Evolutionary conservation across 2,113 vertebrate genomes (phyloP).

Genomic region (Philantomba maxwellii): DNA sequence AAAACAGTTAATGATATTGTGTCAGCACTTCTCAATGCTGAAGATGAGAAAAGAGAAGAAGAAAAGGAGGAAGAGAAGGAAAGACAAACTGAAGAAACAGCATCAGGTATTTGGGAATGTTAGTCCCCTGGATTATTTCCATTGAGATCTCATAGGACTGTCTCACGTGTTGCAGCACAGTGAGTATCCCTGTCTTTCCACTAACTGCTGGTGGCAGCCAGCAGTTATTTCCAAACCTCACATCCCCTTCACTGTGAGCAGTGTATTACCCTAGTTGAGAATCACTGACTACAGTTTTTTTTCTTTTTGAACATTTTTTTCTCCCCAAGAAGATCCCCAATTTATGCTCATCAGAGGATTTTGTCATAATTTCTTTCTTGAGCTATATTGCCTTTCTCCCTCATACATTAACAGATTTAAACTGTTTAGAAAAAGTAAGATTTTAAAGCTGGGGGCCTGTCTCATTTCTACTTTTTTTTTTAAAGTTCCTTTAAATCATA

Average conservation of each 20-base stretch:
- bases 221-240: neutral
- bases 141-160: neutral
- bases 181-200: neutral
- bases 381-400: neutral
- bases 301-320: neutral
- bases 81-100: slow-evolving; percentile 87
- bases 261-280: neutral
- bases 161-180: neutral
- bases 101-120: slow-evolving; percentile 84
- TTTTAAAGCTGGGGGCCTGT: neutral
- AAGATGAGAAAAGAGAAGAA: slow-evolving; percentile 93
- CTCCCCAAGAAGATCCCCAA: neutral
- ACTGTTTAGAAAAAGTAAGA: neutral
- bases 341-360: neutral
- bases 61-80: slow-evolving; percentile 92
- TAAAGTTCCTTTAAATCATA: neutral
- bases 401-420: neutral
- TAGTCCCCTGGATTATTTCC: neutral
- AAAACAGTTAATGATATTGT: slow-evolving; percentile 92
- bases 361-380: neutral
- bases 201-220: neutral
- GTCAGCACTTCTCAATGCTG: slow-evolving; percentile 89
- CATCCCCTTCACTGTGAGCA: neutral
- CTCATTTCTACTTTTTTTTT: neutral
- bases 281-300: neutral